Percentiles rank a stretch among this genome's conserved stretches.
Conservation (phyloP, 2,888 invertebrate genomes). For the Drosophila yooni region DNA sequence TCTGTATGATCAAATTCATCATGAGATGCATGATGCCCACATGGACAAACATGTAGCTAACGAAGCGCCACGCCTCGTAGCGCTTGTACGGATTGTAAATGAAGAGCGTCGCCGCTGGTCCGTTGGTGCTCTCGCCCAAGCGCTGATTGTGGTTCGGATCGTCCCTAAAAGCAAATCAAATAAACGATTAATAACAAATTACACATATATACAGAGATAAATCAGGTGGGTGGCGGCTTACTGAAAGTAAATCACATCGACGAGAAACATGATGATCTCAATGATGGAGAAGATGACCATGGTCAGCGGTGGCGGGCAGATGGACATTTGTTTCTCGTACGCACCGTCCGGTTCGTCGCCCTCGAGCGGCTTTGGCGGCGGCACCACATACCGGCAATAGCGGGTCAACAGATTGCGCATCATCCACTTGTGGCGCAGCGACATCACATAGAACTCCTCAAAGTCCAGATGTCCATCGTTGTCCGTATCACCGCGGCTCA, state of each 20-base stretch:
- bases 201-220: background rate
- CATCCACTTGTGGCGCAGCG: conserved; percentile 86
- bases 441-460: conserved; percentile 89
- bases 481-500: conserved; percentile 88
- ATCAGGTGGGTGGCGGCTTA: conserved; percentile 67
- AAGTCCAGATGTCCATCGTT: conserved; percentile 88
- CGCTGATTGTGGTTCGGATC: conserved; percentile 82
- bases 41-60: conserved; percentile 98
- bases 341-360: conserved; percentile 88
- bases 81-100: conserved; percentile 95
- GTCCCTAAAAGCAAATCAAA: conserved; percentile 69
- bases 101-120: conserved; percentile 92
- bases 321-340: conserved; percentile 96
- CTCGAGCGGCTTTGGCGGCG: conserved; percentile 82
- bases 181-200: background rate
- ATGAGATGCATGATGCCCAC: conserved; percentile 95
- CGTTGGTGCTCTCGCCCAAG: conserved; percentile 86
- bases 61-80: conserved; percentile 95
- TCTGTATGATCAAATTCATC: conserved; percentile 95
- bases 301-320: conserved; percentile 96
- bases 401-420: conserved; percentile 80
- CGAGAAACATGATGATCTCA: conserved; percentile 91
- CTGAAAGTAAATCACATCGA: conserved; percentile 84
- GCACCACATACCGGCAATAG: conserved; percentile 83
- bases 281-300: conserved; percentile 95